Evolutionary conservation across 1,140 invertebrate genomes (phyloP), one percentile per base, ranked within the genome.

Genomic region (Scaptodrosophila lebanonensis): DNA sequence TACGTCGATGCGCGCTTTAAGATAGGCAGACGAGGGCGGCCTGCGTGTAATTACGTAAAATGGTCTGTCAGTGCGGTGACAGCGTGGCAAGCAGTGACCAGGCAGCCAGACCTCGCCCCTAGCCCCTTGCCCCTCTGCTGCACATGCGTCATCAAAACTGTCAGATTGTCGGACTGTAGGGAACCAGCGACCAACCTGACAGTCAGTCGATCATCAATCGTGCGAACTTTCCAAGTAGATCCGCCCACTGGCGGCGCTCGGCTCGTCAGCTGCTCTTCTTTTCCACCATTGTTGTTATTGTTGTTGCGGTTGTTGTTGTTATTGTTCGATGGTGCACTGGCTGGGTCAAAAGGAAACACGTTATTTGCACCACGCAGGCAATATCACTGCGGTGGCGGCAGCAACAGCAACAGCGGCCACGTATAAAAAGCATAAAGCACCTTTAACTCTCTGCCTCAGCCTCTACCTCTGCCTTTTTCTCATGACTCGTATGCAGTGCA

Each of bases 31-130:
- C 45, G 27, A 35, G 27, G n/a, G 27, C 9, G 29, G 17, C 16
- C 18, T 40, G 63, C 45, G 63, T 58, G 51, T 79, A 79, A 79
- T 79, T 79, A 82, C 75, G 63, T 79, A 79, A 79, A 79, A 60
- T 65, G 75, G 68, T 60, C 68, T 75, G 71, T 75, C 71, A 75
- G 76, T 75, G 69, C 75, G 66, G 75, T 79, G 75, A 82, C 75
- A 79, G 75, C 52, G 29, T 76, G 65, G 73, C n/a, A n/a, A n/a
- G n/a, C n/a, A n/a, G n/a, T n/a, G n/a, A n/a, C n/a, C n/a, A n/a
- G n/a, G n/a, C n/a, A n/a, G n/a, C n/a, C n/a, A n/a, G n/a, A n/a
- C n/a, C n/a, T n/a, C n/a, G n/a, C n/a, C n/a, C n/a, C n/a, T n/a
- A n/a, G n/a, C n/a, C n/a, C n/a, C n/a, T n/a, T n/a, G n/a, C n/a